Percentiles rank a stretch among this genome's conserved stretches.
Evolutionary conservation across 2,113 vertebrate species (phyloP).

Genomic region (Mixornis gularis): DNA sequence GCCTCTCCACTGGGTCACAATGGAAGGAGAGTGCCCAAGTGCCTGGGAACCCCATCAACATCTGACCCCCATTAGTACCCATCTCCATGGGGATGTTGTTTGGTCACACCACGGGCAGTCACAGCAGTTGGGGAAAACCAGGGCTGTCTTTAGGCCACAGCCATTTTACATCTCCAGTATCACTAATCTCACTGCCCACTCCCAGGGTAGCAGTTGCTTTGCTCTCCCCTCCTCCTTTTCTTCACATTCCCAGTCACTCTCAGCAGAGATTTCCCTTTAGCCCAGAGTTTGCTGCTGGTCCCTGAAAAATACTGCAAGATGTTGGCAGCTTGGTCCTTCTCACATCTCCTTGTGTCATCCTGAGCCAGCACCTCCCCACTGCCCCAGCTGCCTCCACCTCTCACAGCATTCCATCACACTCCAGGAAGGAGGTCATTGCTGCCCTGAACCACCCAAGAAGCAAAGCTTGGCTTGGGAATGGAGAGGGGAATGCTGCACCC

Average conservation of each 20-base stretch:
- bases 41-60: background rate
- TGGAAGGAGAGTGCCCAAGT: background rate
- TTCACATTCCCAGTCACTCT: background rate
- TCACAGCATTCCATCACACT: background rate
- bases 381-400: background rate
- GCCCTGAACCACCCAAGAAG: background rate
- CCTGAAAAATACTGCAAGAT: background rate
- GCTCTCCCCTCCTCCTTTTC: background rate
- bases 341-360: accelerated
- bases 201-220: background rate
- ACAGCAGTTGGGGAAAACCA: background rate
- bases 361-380: background rate
- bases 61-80: background rate
- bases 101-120: background rate
- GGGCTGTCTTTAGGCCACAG: background rate
- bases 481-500: background rate
- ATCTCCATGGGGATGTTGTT: background rate
- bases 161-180: background rate
- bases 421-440: background rate
- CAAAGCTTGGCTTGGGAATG: background rate
- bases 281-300: background rate
- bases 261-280: background rate
- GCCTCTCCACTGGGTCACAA: accelerated
- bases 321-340: background rate
- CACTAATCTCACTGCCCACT: background rate